phyloP scores from a whole-genome alignment of 1,140 invertebrate species.

The Harlomillsia oculata region DNA sequence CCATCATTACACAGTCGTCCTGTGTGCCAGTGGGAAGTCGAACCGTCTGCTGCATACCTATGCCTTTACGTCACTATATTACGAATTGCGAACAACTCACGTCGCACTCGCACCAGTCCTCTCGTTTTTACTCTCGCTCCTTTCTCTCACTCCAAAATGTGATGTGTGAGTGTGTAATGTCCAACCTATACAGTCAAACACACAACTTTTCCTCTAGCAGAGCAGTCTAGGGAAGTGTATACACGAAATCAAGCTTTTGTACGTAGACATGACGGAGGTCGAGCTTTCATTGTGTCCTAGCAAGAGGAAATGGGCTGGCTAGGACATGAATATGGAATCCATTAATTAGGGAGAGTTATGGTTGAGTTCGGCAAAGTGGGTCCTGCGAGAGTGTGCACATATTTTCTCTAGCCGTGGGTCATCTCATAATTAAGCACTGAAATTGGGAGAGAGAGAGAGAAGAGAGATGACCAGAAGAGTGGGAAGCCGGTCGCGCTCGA shows the following conservation, averaged over 20 bases:
- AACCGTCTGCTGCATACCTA: background rate
- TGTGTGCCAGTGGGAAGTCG: too few species aligned
- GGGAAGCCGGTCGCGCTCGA: conserved; percentile 9
- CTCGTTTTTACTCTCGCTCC: background rate
- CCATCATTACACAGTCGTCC: conserved; percentile 19
- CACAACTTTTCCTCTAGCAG: too few species aligned
- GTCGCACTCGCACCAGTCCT: background rate
- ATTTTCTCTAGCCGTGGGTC: conserved; percentile 32
- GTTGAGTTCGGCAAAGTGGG: conserved; percentile 2
- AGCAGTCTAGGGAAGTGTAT: too few species aligned
- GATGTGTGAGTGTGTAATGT: background rate
- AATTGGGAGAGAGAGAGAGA: conserved; percentile 33
- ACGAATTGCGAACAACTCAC: background rate
- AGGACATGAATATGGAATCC: conserved; percentile 35
- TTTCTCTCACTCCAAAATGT: background rate
- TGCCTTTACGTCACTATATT: background rate
- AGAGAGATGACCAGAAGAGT: conserved; percentile 20
- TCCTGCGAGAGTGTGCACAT: conserved; percentile 7
- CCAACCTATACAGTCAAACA: too few species aligned
- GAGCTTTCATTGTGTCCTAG: background rate
- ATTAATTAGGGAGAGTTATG: conserved; percentile 33
- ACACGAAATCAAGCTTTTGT: too few species aligned
- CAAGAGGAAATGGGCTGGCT: conserved; percentile 1
- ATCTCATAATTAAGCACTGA: conserved; percentile 31
- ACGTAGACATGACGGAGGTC: background rate